These are phyloP conservation scores for Hephaestus fuliginosus DNA, from an alignment of 2,797 vertebrate genomes.

Conservation along the genomic window DNA sequence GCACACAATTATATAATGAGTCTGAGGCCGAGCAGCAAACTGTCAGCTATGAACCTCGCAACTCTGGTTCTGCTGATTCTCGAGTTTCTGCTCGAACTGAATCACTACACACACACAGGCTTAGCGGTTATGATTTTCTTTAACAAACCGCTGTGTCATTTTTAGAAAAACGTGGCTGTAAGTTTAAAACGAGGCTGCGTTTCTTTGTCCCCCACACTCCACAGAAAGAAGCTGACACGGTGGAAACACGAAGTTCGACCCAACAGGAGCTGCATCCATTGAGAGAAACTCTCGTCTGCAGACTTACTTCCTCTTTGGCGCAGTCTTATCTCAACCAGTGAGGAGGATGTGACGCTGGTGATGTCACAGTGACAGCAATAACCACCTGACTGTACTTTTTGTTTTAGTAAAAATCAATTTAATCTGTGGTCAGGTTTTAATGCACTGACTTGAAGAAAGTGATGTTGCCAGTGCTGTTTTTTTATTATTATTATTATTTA, in stretches of 20 bases:
- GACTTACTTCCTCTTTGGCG: slow-evolving; percentile 31
- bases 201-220: background rate
- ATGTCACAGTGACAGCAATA: slow-evolving; percentile 41
- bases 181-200: background rate
- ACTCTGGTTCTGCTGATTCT: slow-evolving; percentile 13
- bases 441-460: too few species aligned
- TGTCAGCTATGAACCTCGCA: background rate
- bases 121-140: background rate
- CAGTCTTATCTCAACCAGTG: background rate
- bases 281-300: slow-evolving; percentile 12
- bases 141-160: slow-evolving; percentile 28
- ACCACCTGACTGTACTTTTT: background rate
- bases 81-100: background rate
- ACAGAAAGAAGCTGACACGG: slow-evolving; percentile 34
- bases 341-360: background rate
- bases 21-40: background rate
- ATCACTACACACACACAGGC: background rate
- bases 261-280: slow-evolving; percentile 7
- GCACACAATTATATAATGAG: slow-evolving; percentile 7
- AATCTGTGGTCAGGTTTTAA: background rate
- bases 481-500: background rate
- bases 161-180: slow-evolving; percentile 20
- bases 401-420: too few species aligned
- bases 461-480: background rate
- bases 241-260: background rate